Evolutionary conservation across 2,797 vertebrate genomes (phyloP), one percentile per base, ranked within the genome.

Genomic region (Onychomys torridus): DNA sequence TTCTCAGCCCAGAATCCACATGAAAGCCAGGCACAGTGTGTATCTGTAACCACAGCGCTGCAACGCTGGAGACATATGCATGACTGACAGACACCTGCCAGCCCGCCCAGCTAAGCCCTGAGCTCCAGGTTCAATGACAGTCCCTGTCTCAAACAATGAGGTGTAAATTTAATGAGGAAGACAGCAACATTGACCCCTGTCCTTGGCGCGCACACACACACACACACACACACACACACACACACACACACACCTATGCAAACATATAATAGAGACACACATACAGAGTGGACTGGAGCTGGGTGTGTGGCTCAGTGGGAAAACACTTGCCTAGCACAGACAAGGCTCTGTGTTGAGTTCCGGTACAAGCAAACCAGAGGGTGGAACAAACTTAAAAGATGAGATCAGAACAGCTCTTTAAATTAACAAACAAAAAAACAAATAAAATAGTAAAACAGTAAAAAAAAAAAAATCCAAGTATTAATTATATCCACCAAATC

Each of bases 401-500:
- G 85, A 84, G 13, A 81, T 61, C 59, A 73, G 12, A 83, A 63
- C 2, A 94, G 27, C 71, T 65, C 27, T 40, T 91, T 63, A 89
- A 95, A 55, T 52, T 67, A 21, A 40, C 13, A 76, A 84, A 40
- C 3, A 8, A 85, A 49, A 85, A 93, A 91, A 86, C 79, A 81
- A 11, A 73, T 71, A 43, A 61, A 76, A 46, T 9, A 7, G 76
- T 69, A 87, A 90, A 91, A 83, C 76, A 81, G 55, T 69, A 92
- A 90, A 12, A 43, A 71, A 55, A 55, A 52, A 86, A 83, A 93
- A 59, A 61, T 27, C 49, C 67, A 95, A 92, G 19, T 73, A 73
- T 46, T 85, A 91, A 88, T 67, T 71, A 88, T 59, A 37, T 63
- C 79, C 90, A 95, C 89, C 34, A 89, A 57, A 89, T 49, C 12